phyloP scores from a whole-genome alignment of 2,888 invertebrate species.

The Drosophila kokeensis region DNA sequence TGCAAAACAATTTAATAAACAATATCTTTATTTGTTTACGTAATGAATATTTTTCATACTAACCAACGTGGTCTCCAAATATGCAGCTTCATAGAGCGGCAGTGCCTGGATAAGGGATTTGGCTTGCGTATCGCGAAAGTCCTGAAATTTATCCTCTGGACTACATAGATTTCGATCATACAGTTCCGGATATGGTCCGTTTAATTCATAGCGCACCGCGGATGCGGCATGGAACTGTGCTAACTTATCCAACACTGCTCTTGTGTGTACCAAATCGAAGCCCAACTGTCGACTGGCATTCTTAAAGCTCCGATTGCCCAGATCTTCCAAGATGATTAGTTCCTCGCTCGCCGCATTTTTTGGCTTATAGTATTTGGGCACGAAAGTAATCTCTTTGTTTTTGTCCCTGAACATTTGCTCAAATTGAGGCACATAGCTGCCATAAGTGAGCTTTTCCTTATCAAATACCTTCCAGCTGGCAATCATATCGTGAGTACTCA shows the following conservation, averaged over 20 bases:
- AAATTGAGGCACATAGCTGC: slow-evolving; percentile 75
- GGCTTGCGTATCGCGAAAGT: slow-evolving; percentile 51
- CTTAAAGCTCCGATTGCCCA: slow-evolving; percentile 60
- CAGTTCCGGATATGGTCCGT: slow-evolving; percentile 69
- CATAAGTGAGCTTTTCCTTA: slow-evolving; percentile 80
- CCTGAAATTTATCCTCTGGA: slow-evolving; percentile 53
- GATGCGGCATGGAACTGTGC: slow-evolving; percentile 86
- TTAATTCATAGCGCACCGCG: slow-evolving; percentile 82
- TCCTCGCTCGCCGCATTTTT: slow-evolving; percentile 32
- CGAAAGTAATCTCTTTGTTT: slow-evolving; percentile 65
- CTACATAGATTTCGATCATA: slow-evolving; percentile 69
- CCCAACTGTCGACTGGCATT: slow-evolving; percentile 71
- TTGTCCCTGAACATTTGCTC: slow-evolving; percentile 68
- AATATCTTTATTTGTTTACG: background rate
- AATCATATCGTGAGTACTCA: slow-evolving; percentile 57
- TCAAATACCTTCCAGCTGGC: slow-evolving; percentile 73
- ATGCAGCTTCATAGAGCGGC: slow-evolving; percentile 44
- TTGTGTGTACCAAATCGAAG: slow-evolving; percentile 84
- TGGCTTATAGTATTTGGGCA: slow-evolving; percentile 63
- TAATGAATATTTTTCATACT: background rate
- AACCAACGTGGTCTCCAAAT: slow-evolving; percentile 70
- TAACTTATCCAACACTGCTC: slow-evolving; percentile 81
- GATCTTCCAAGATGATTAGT: slow-evolving; percentile 80
- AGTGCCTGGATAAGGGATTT: slow-evolving; percentile 50
- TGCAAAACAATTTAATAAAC: slow-evolving; percentile 11